These are phyloP conservation scores for Lobophora halterata DNA, from an alignment of 2,888 invertebrate species.

Conservation along the genomic window DNA sequence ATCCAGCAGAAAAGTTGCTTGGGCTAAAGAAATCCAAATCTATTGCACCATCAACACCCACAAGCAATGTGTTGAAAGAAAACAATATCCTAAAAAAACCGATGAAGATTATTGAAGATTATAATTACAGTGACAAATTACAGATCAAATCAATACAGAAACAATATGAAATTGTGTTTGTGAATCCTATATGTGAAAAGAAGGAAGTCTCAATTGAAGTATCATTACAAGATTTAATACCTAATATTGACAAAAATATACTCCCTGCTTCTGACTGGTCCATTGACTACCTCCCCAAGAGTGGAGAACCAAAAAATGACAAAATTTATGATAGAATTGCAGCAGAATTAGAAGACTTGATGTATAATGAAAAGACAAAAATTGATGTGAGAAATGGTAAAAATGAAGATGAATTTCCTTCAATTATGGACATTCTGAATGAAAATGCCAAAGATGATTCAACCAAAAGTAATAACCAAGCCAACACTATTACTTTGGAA, in stretches of 20 bases:
- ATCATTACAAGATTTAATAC: constrained; percentile 54
- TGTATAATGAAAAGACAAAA: constrained; percentile 65
- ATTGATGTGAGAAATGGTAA: constrained; percentile 55
- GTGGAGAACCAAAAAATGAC: constrained; percentile 66
- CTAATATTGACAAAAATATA: constrained; percentile 53
- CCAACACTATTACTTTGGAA: constrained; percentile 50
- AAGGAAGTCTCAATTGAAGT: constrained; percentile 49
- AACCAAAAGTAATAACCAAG: constrained; percentile 45
- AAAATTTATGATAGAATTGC: constrained; percentile 77
- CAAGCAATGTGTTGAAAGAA: constrained; percentile 62
- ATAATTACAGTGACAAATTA: constrained; percentile 37
- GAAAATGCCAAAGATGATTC: constrained; percentile 45
- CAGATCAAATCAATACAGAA: constrained; percentile 43
- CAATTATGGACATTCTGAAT: constrained; percentile 75
- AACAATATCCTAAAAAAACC: constrained; percentile 60
- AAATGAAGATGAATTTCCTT: constrained; percentile 71
- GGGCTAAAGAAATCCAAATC: constrained; percentile 43
- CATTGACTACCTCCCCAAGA: constrained; percentile 70
- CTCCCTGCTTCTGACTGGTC: constrained; percentile 71
- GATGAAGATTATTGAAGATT: neutral
- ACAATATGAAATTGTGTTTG: constrained; percentile 65
- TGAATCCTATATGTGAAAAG: constrained; percentile 46
- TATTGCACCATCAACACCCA: constrained; percentile 32
- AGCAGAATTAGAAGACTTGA: constrained; percentile 73
- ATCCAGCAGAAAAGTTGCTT: constrained; percentile 50